A percentile compares a stretch with the other conserved stretches of the same genome.
Conservation (phyloP, 2,888 invertebrate genomes). For the Cosmopolites sordidus region DNA sequence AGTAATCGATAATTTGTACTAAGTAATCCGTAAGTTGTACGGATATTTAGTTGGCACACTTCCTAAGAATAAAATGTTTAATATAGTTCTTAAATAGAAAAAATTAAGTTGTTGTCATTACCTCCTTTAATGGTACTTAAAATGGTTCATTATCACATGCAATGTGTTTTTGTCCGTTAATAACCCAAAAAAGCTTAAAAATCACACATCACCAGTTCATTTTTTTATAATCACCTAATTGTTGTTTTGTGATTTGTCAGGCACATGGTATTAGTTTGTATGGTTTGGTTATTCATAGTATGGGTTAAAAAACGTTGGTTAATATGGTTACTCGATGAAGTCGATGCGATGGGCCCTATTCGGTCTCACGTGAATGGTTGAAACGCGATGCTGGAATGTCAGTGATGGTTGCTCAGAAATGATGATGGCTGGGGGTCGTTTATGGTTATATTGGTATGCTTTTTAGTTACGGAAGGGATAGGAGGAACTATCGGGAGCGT, state of each 20-base stretch:
- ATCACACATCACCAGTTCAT: not conserved
- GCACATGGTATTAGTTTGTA: slow-evolving; percentile 47
- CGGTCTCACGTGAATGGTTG: slow-evolving; percentile 12
- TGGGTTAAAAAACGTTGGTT: slow-evolving; percentile 25
- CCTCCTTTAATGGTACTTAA: not conserved
- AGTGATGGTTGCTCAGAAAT: slow-evolving; percentile 5
- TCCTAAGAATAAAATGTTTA: no score
- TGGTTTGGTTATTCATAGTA: slow-evolving; percentile 45
- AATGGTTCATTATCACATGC: not conserved
- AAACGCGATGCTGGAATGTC: slow-evolving; percentile 1
- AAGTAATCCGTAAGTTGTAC: no score
- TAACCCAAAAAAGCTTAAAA: not conserved
- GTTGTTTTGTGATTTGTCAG: slow-evolving; percentile 51
- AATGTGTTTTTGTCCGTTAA: not conserved
- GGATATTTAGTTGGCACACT: no score
- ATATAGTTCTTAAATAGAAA: no score
- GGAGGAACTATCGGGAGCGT: slow-evolving; percentile 16
- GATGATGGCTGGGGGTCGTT: slow-evolving; percentile 12
- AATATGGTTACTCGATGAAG: slow-evolving; percentile 19
- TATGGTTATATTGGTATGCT: slow-evolving; percentile 24
- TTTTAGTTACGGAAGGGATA: slow-evolving; percentile 27
- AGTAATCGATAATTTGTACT: no score
- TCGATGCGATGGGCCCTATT: slow-evolving; percentile 18
- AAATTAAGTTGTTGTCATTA: no score
- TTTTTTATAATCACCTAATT: slow-evolving; percentile 37